Evolutionary conservation across 2,888 invertebrate species (phyloP).

Genomic region (Tridacna gigas): DNA sequence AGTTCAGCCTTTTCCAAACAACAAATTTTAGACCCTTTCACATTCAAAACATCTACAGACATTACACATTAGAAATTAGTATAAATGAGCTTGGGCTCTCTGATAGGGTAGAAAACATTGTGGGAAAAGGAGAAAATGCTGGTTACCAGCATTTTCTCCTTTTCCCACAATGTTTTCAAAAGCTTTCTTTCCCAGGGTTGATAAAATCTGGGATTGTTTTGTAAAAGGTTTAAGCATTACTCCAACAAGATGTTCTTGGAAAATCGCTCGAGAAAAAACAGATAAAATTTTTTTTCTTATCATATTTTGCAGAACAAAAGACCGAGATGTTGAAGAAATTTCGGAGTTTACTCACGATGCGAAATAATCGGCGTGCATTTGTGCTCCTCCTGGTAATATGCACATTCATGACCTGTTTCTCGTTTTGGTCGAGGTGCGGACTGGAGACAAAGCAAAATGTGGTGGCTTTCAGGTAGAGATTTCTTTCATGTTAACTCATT

Average conservation of each 20-base stretch:
- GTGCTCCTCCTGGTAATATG: slow-evolving; percentile 61
- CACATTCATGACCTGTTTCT: slow-evolving; percentile 60
- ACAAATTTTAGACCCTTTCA: too few relatives aligned
- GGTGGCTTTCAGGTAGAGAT: neutral
- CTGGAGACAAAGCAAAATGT: slow-evolving; percentile 21
- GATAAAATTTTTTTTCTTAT: neutral
- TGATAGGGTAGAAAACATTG: neutral
- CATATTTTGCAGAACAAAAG: neutral
- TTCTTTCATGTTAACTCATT: too few relatives aligned
- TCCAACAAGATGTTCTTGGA: too few relatives aligned
- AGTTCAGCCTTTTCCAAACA: neutral
- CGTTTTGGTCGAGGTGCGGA: slow-evolving; percentile 62
- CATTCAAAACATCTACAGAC: too few relatives aligned
- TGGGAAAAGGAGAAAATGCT: neutral
- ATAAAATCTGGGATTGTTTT: too few relatives aligned
- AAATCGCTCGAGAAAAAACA: too few relatives aligned
- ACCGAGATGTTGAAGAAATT: slow-evolving; percentile 43
- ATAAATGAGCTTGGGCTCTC: too few relatives aligned
- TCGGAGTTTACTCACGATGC: slow-evolving; percentile 47
- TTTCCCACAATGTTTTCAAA: neutral
- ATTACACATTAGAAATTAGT: too few relatives aligned
- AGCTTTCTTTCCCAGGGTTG: neutral
- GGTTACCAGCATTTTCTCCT: neutral
- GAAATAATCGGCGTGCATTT: slow-evolving; percentile 46
- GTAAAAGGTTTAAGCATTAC: too few relatives aligned